Evolutionary conservation across 2,888 invertebrate species (phyloP), one percentile per base, ranked within the genome.

Genomic region (Stictocephala bisonia): DNA sequence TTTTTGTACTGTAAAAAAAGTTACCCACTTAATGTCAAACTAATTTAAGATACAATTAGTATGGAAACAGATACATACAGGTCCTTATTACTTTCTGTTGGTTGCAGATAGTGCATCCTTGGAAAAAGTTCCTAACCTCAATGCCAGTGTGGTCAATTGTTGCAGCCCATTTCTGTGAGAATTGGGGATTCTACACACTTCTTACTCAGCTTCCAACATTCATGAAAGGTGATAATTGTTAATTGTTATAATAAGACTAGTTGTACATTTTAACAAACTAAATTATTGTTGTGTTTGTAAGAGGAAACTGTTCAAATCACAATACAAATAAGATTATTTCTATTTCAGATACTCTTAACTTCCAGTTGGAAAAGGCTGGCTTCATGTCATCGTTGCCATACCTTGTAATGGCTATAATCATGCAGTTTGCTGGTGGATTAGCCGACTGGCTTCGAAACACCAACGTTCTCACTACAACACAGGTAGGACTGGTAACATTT

Each of bases 101-200:
- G 6, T 64, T 26, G 0, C 82, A 89, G 76, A 73, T 76, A 15
- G 72, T 68, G n/a, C 84, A 92, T 82, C 95, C 95, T 0, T 95
- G 95, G 95, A 87, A 86, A 72, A 86, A 88, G 1, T 92, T 95
- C 82, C 84, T 94, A 60, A 89, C 87, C 0, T 95, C 94, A 0
- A 86, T 87, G 68, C 90, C 94, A 0, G 93, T 95, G 11, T 95
- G 93, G 91, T 93, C 94, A 0, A 93, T 95, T 41, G 89, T 93
- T 0, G 88, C 90, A 66, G 93, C 94, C 0, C 94, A 95, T 83
- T 94, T 94, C 84, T 91, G 93, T 27, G 94, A 95, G 83, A 94
- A 94, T 84, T 95, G 95, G 95, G 95, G 95, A 3, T 94, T 94
- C 84, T 95, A 95, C 81, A 95, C 94, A 0, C 85, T 95, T 77